A percentile compares a stretch with the other conserved stretches of the same genome.
Conservation (phyloP, 2,888 invertebrate genomes). For the Tetragonisca angustula region DNA sequence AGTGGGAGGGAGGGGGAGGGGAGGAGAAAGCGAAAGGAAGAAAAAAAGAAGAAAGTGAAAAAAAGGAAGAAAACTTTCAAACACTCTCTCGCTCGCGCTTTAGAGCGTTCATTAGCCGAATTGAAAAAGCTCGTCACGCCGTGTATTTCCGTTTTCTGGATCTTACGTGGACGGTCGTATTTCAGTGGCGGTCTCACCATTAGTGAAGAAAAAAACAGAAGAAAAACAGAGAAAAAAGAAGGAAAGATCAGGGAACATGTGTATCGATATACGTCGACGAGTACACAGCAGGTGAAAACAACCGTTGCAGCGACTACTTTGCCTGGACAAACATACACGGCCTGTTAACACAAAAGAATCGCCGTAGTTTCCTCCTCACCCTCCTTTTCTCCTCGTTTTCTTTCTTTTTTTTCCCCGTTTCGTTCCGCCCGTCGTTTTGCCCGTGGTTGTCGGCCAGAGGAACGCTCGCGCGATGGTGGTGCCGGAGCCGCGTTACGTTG, state of each 20-base stretch:
- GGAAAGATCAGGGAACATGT: slow-evolving; percentile 42
- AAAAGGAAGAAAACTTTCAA: not conserved
- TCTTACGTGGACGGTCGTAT: slow-evolving; percentile 1
- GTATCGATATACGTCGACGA: slow-evolving; percentile 53
- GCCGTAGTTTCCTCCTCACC: not conserved
- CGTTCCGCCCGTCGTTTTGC: not conserved
- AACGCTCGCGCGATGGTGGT: slow-evolving; percentile 23
- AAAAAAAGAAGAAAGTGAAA: no score
- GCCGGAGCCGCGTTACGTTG: slow-evolving; percentile 58
- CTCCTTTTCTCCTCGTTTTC: not conserved
- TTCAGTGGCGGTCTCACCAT: not conserved
- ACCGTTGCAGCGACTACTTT: slow-evolving; percentile 54
- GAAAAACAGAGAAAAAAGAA: not conserved
- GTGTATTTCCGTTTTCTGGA: not conserved
- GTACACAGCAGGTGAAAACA: not conserved
- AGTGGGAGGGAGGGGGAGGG: no score
- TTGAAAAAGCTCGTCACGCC: not conserved
- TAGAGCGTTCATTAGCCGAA: not conserved
- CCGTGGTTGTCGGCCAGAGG: slow-evolving; percentile 14
- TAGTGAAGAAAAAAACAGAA: not conserved
- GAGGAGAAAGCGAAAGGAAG: not conserved
- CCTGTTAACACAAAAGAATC: slow-evolving; percentile 54
- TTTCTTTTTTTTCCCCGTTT: not conserved
- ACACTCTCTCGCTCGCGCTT: not conserved
- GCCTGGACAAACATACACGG: slow-evolving; percentile 43